phyloP scores from a whole-genome alignment of 2,113 vertebrate genomes.

The Vimba vimba region DNA sequence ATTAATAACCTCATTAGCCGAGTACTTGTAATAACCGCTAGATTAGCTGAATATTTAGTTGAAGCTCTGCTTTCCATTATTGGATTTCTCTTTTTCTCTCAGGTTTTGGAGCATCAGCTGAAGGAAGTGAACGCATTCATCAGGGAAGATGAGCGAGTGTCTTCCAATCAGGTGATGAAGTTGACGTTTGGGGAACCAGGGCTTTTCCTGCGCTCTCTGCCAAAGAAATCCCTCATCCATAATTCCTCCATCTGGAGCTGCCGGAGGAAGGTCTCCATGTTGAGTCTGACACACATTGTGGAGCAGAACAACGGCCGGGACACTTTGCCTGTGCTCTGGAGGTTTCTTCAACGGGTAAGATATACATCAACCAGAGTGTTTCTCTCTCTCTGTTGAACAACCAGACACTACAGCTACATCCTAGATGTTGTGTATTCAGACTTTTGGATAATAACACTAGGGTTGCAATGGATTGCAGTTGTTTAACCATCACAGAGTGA shows the following conservation, averaged over 20 bases:
- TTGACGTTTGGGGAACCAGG: conserved; percentile 83
- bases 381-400: too few relatives aligned
- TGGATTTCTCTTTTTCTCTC: background rate
- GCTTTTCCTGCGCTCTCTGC: conserved; percentile 78
- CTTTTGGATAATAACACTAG: too few relatives aligned
- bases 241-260: conserved; percentile 87
- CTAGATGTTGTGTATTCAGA: too few relatives aligned
- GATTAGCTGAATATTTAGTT: background rate
- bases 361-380: too few relatives aligned
- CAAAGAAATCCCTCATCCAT: conserved; percentile 75
- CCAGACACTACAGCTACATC: too few relatives aligned
- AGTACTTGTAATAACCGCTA: background rate
- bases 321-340: conserved; percentile 83
- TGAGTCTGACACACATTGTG: conserved; percentile 81
- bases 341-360: conserved; percentile 83
- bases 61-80: background rate
- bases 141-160: conserved; percentile 82
- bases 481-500: too few relatives aligned
- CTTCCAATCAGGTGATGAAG: conserved; percentile 81
- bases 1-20: background rate
- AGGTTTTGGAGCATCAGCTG: conserved; percentile 83
- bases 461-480: too few relatives aligned
- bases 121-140: conserved; percentile 75
- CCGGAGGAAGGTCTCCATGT: conserved; percentile 80
- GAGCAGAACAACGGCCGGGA: conserved; percentile 85